Base-by-base conservation (phyloP, 2,888 invertebrate species). In the Epirrhoe tristata region DNA sequence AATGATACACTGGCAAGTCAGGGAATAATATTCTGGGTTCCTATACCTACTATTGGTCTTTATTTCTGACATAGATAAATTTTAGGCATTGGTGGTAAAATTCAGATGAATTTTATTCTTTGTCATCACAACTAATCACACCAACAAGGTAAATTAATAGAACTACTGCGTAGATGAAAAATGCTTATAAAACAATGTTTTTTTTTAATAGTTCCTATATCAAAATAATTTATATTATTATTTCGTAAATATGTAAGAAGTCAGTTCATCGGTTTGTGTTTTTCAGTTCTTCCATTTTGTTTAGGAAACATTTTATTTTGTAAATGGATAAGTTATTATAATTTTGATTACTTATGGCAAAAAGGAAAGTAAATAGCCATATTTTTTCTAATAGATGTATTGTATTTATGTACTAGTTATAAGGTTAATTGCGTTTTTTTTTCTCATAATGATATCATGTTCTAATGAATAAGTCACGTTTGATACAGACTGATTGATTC, bases 261-360 rank as follows among this genome's bases (percentile, higher is more conserved):
- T 67, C 63, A 66, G 58, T 66, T 67, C 59, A 71, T 34, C 10
- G 52, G 34, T 51, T 52, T 48, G 24, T 53, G 31, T 50, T 50
- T 55, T 55, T 75, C 59, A 59, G 75, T 79, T 81, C 80, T 81
- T 81, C 79, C 80, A 80, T 75, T 74, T 71, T 64, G 57, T 74
- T 73, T 74, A 66, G 39, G 54, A 67, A 71, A 68, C 59, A 63
- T 67, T 39, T 61, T 57, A n/a, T 62, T 61, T 54, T 58, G 55
- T 61, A 59, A 53, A 52, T 58, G 50, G 52, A 56, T 66, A 58
- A 58, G 31, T 67, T 66, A 56, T 46, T 68, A 66, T 71, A 64
- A 54, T 60, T 71, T 69, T 58, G 53, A 62, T 72, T 73, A n/a
- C n/a, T n/a, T n/a, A 70, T 73, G 72, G 73, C 72, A 72, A 67